A percentile compares a stretch with the other conserved stretches of the same genome.
These are phyloP conservation scores for Notoglanidium macrostoma DNA, from an alignment of 2,797 vertebrate genomes.

Conservation along the genomic window DNA sequence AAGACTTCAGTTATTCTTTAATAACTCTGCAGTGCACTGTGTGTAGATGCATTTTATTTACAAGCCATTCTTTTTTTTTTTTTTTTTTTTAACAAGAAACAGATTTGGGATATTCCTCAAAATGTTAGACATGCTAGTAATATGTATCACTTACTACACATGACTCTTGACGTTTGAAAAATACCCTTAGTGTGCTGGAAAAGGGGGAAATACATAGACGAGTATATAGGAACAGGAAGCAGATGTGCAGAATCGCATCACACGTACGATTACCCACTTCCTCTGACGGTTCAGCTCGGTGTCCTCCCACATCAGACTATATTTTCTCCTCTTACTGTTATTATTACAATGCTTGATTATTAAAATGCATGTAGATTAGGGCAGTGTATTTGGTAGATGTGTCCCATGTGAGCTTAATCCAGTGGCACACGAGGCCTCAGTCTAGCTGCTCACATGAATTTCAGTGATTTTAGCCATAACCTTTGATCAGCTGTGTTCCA, in stretches of 20 bases:
- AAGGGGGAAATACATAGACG: constrained; percentile 1
- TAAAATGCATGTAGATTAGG: not conserved
- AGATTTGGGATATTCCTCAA: not conserved
- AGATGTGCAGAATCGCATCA: constrained; percentile 15
- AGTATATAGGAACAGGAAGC: not conserved
- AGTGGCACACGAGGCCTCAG: not conserved
- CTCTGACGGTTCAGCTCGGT: not conserved
- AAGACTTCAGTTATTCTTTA: not conserved
- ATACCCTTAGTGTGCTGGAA: not conserved
- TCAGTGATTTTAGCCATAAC: too few species aligned
- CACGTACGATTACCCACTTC: not conserved
- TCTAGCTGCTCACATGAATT: not conserved
- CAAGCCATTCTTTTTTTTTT: not conserved
- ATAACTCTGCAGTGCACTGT: not conserved
- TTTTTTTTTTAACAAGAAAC: not conserved
- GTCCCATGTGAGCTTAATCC: not conserved
- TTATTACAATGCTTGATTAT: not conserved
- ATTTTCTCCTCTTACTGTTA: not conserved
- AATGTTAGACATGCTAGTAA: not conserved
- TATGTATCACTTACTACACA: not conserved
- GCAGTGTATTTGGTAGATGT: not conserved
- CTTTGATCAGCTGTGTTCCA: not conserved
- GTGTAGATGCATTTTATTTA: not conserved
- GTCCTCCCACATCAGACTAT: not conserved
- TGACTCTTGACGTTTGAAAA: not conserved